Percentiles rank a stretch among this genome's conserved stretches.
These are phyloP conservation scores for Eulemur rufifrons DNA, from an alignment of 2,113 vertebrate genomes.

Conservation along the genomic window DNA sequence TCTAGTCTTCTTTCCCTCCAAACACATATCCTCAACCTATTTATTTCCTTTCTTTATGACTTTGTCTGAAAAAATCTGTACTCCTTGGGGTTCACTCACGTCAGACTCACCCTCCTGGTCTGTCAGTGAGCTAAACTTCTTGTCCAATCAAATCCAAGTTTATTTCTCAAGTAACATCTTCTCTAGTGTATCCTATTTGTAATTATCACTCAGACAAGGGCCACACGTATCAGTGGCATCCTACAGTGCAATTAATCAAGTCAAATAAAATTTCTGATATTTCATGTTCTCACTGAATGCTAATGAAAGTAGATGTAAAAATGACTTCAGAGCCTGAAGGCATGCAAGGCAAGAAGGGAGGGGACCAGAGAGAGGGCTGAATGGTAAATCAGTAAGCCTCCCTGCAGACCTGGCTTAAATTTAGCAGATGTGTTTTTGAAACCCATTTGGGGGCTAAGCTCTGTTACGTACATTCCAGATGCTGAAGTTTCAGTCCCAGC, in stretches of 20 bases:
- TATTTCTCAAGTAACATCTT: not conserved
- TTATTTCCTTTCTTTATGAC: not conserved
- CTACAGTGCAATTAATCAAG: accelerated
- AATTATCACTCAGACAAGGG: not conserved
- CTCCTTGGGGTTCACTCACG: not conserved
- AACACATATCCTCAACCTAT: not conserved
- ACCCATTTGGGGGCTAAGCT: accelerated
- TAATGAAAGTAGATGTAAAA: not conserved
- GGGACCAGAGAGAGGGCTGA: accelerated
- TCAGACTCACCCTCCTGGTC: too few relatives aligned
- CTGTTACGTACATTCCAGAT: too few relatives aligned
- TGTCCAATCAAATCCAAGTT: not conserved
- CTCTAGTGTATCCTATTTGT: not conserved
- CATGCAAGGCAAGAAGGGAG: not conserved
- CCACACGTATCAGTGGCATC: not conserved
- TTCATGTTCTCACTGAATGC: not conserved
- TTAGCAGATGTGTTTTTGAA: accelerated
- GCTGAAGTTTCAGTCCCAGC: not conserved
- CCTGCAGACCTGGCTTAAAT: accelerated
- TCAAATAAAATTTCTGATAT: not conserved
- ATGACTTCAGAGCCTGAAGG: not conserved
- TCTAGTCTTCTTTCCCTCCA: not conserved
- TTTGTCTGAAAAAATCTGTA: accelerated
- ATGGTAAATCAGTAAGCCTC: accelerated
- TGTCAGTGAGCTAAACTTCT: not conserved